phyloP scores from a whole-genome alignment of 2,797 vertebrate genomes.

The Pseudochaenichthys georgianus region DNA sequence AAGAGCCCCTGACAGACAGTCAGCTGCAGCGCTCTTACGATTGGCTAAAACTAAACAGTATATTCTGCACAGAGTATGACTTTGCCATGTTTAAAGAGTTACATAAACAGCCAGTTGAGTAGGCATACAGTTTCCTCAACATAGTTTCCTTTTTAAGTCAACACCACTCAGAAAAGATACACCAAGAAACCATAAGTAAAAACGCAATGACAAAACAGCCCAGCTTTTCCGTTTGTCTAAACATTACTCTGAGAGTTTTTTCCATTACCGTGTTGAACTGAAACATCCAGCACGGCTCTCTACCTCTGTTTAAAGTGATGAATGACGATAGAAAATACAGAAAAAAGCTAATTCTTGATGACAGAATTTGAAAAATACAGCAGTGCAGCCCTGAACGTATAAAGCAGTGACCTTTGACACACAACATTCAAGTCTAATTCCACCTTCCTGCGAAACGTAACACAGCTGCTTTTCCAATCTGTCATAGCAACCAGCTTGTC shows the following conservation, averaged over 20 bases:
- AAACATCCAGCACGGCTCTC: conserved; percentile 25
- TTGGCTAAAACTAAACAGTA: conserved; percentile 44
- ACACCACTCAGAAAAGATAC: conserved; percentile 71
- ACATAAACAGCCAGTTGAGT: conserved; percentile 69
- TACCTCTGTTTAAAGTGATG: conserved; percentile 18
- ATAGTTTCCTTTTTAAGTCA: conserved; percentile 74
- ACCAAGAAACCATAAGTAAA: conserved; percentile 65
- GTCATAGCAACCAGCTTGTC: conserved; percentile 42
- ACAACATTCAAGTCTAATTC: conserved; percentile 46
- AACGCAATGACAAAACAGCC: conserved; percentile 66
- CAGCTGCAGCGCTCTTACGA: conserved; percentile 31
- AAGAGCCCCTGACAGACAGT: conserved; percentile 37
- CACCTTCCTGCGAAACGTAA: conserved; percentile 59
- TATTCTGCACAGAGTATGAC: conserved; percentile 43
- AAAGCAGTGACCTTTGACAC: conserved; percentile 59
- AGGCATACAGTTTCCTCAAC: conserved; percentile 53
- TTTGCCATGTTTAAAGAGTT: conserved; percentile 54
- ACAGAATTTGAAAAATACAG: conserved; percentile 31
- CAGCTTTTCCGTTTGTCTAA: conserved; percentile 52
- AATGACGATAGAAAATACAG: neutral
- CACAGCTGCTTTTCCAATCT: conserved; percentile 72
- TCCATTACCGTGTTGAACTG: conserved; percentile 37
- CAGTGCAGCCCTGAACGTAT: conserved; percentile 42
- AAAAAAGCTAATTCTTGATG: conserved; percentile 18
- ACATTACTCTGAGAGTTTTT: conserved; percentile 63